A percentile compares a stretch with the other conserved stretches of the same genome.
These are phyloP conservation scores for Melanotaenia maccullochi DNA, from an alignment of 2,797 vertebrate species.

Conservation along the genomic window DNA sequence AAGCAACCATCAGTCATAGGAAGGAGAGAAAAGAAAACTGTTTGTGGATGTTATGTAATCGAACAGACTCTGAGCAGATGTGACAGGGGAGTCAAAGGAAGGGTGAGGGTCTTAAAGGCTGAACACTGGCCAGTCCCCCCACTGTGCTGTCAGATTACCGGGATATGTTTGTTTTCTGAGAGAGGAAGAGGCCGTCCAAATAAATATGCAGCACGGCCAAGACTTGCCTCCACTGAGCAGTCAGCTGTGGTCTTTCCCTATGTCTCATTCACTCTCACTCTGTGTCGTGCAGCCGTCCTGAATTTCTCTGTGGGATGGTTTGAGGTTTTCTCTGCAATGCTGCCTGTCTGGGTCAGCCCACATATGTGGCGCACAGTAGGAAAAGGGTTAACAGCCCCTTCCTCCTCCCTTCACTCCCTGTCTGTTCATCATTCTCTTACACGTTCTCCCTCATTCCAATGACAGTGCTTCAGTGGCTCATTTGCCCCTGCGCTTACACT, in stretches of 20 bases:
- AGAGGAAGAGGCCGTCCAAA: constrained; percentile 76
- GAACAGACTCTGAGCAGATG: constrained; percentile 73
- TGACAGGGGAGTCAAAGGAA: constrained; percentile 37
- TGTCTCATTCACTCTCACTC: constrained; percentile 52
- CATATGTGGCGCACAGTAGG: constrained; percentile 79
- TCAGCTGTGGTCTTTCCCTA: constrained; percentile 63
- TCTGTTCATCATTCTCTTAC: constrained; percentile 60
- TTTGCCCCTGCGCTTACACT: constrained; percentile 62
- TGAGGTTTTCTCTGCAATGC: constrained; percentile 81
- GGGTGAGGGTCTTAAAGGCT: constrained; percentile 52
- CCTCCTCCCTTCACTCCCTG: constrained; percentile 26
- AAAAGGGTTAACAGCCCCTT: constrained; percentile 76
- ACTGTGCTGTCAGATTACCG: constrained; percentile 74
- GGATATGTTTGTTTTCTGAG: constrained; percentile 78
- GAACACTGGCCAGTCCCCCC: constrained; percentile 68
- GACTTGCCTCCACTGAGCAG: constrained; percentile 55
- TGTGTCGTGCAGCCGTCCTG: constrained; percentile 51
- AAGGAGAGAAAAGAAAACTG: constrained; percentile 70
- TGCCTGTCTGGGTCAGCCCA: constrained; percentile 81
- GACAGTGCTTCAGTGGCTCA: constrained; percentile 63
- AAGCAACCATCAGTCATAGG: constrained; percentile 52
- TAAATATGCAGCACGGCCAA: constrained; percentile 73
- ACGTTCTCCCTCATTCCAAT: constrained; percentile 58
- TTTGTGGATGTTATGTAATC: constrained; percentile 75
- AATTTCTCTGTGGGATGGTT: constrained; percentile 77